Evolutionary conservation across 2,113 vertebrate genomes (phyloP).

Genomic region (Ia io): DNA sequence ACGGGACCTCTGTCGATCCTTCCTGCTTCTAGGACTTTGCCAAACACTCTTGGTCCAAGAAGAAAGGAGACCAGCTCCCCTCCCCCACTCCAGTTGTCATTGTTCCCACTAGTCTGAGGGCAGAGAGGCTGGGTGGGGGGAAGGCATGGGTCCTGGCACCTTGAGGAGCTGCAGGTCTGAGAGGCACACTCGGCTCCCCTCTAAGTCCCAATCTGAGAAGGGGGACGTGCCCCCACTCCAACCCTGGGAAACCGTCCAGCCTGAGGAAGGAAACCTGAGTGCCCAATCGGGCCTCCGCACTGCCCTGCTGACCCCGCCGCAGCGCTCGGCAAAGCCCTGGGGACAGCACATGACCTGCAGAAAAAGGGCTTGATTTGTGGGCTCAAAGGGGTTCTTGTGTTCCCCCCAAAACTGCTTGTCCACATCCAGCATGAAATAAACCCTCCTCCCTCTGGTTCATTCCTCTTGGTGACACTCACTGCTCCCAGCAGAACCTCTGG

Average conservation of each 20-base stretch:
- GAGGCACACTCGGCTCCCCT: not conserved
- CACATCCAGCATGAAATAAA: not conserved
- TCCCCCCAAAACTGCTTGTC: too few species aligned
- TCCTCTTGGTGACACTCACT: not conserved
- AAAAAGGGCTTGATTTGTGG: not conserved
- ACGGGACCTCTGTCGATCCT: accelerated
- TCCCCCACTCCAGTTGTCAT: accelerated
- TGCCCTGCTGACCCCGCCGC: accelerated
- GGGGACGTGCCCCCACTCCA: not conserved
- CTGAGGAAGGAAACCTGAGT: not conserved
- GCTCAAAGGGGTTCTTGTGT: not conserved
- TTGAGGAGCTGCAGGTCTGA: not conserved
- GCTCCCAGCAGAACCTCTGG: not conserved
- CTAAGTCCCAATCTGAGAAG: not conserved
- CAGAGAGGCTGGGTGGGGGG: accelerated
- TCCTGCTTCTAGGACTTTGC: not conserved
- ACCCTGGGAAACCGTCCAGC: not conserved
- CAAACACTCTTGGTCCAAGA: not conserved
- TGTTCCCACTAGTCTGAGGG: not conserved
- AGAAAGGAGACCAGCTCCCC: not conserved
- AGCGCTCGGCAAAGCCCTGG: not conserved
- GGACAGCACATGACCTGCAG: not conserved
- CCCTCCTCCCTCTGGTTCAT: not conserved
- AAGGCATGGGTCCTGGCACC: accelerated
- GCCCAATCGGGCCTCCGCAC: too few species aligned